A percentile compares a stretch with the other conserved stretches of the same genome.
phyloP scores from a whole-genome alignment of 2,888 invertebrate genomes.

The Drosophila flavopinicola region DNA sequence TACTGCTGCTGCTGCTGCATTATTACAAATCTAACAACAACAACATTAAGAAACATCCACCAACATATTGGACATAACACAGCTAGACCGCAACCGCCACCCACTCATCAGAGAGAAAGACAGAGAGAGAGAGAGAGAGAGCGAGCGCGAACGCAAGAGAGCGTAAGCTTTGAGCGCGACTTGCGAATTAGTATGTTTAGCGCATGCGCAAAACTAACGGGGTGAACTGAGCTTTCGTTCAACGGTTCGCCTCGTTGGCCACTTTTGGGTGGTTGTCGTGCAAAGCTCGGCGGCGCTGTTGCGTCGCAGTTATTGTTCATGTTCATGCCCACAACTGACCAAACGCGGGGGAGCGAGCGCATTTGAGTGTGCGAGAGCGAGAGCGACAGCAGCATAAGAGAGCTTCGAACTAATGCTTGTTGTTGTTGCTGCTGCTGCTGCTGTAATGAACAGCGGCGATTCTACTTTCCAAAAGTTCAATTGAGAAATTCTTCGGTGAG shows the following conservation, averaged over 20 bases:
- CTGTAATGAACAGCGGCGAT: slow-evolving; percentile 39
- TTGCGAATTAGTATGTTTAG: slow-evolving; percentile 23
- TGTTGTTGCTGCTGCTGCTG: slow-evolving; percentile 23
- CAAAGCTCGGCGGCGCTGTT: slow-evolving; percentile 62
- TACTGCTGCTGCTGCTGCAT: slow-evolving; percentile 57
- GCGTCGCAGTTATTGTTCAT: slow-evolving; percentile 56
- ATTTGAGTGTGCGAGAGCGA: slow-evolving; percentile 20
- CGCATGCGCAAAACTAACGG: slow-evolving; percentile 55
- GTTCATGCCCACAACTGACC: slow-evolving; percentile 52
- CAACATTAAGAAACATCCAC: slow-evolving; percentile 40
- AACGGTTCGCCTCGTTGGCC: slow-evolving; percentile 47
- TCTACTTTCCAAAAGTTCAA: slow-evolving; percentile 56
- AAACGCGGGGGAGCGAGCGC: slow-evolving; percentile 33
- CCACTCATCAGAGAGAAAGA: slow-evolving; percentile 22
- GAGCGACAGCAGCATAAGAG: slow-evolving; percentile 10
- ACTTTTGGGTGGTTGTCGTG: slow-evolving; percentile 67
- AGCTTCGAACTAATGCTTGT: slow-evolving; percentile 22
- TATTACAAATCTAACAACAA: slow-evolving; percentile 54
- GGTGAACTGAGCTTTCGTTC: slow-evolving; percentile 45
- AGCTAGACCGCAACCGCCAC: slow-evolving; percentile 45
- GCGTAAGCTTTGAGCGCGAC: slow-evolving; percentile 32
- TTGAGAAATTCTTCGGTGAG: slow-evolving; percentile 56
- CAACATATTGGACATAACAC: slow-evolving; percentile 30
- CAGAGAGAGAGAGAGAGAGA: slow-evolving; percentile 2
- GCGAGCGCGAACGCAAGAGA: too few species aligned